Percentiles rank a stretch among this genome's conserved stretches.
Evolutionary conservation across 2,888 invertebrate species (phyloP).

Genomic region (Lottia scabra): DNA sequence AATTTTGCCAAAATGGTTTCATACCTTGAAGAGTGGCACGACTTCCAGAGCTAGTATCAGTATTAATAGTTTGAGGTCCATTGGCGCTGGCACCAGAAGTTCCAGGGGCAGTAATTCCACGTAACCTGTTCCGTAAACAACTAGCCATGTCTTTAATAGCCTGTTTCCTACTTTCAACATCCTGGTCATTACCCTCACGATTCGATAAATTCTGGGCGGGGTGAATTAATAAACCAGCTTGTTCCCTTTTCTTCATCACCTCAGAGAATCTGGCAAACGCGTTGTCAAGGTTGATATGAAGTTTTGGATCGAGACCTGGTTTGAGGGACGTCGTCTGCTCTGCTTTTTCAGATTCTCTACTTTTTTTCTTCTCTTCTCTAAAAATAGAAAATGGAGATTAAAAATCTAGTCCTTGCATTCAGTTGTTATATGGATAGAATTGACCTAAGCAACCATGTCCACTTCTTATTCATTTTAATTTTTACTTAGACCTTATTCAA

Average conservation of each 20-base stretch:
- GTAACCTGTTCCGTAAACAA: slow-evolving; percentile 45
- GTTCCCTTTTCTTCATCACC: slow-evolving; percentile 25
- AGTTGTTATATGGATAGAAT: no score
- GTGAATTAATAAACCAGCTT: neutral
- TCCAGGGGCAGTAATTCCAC: no score
- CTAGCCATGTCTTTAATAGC: slow-evolving; percentile 56
- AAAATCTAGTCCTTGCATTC: neutral
- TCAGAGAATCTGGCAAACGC: slow-evolving; percentile 52
- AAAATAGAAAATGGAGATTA: neutral
- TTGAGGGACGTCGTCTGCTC: neutral
- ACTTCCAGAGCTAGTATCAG: no score
- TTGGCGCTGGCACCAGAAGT: no score
- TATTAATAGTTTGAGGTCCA: no score
- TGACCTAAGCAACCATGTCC: no score
- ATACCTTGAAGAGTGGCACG: neutral
- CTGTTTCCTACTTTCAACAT: slow-evolving; percentile 50
- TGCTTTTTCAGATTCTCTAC: neutral
- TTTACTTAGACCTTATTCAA: no score
- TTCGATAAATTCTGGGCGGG: neutral
- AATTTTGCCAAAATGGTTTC: neutral
- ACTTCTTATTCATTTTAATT: no score
- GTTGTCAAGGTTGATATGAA: slow-evolving; percentile 40
- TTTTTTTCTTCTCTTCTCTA: neutral
- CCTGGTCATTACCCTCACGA: slow-evolving; percentile 17
- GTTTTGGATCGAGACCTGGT: slow-evolving; percentile 23